Base-by-base conservation (phyloP, 2,113 vertebrate genomes). In the Halichoerus grypus region DNA sequence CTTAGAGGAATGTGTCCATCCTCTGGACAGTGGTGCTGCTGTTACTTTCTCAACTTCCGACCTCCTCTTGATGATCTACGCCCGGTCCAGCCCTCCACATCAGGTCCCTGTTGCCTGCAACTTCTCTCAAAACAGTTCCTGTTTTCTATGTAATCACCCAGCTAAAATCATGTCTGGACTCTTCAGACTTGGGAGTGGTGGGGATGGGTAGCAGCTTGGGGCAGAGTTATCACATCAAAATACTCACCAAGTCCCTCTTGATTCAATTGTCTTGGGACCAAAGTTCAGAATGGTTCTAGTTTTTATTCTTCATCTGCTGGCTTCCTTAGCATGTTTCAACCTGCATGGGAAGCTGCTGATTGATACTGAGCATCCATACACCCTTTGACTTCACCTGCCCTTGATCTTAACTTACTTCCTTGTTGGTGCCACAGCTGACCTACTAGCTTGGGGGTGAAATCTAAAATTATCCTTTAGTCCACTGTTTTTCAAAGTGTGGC, bases 11-110 rank as follows among this genome's bases (percentile, higher is more conserved):
- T 1, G 11, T 4, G 1, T 28, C 14, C 0, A 16, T 57, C 51
- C 0, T 13, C 39, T 39, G 5, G 24, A 85, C 16, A n/a, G 4
- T 15, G 11, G 21, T 0, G 7, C 28, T 6, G 1, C 16, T 39
- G 3, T 4, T 10, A 3, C n/a, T 22, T 36, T 65, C 24, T 71
- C 15, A 15, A 7, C n/a, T 71, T 14, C 28, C 3, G 1, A 28
- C 7, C 61, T 71, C 49, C 16, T 88, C 65, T 57, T 28, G 18
- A 63, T 26, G 24, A 19, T 67, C 5, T 39, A 9, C 2, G 2
- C 42, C 26, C 1, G 31, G 19, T 3, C 53, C 22, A 51, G 33
- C 33, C 28, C 49, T 55, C n/a, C 24, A 76, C 24, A 65, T 28
- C 28, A 15, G 3, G 31, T 67, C 14, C 31, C 63, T n/a, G 59